These are phyloP conservation scores for Pangasius mekongensis DNA, from an alignment of 2,797 vertebrate genomes.

Conservation along the genomic window DNA sequence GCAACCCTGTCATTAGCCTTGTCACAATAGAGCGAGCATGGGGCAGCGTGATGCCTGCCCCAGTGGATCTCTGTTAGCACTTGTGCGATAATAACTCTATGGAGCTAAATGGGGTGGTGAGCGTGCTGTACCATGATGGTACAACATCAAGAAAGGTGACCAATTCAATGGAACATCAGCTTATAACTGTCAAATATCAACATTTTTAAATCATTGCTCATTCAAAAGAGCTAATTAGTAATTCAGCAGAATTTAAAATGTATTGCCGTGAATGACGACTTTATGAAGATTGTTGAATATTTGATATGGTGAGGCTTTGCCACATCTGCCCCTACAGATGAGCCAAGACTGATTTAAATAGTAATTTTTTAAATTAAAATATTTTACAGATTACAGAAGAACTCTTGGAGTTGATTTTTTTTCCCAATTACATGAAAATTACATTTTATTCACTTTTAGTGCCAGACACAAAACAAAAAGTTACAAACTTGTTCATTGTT, in stretches of 20 bases:
- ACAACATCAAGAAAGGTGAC: neutral
- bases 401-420: no score
- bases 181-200: neutral
- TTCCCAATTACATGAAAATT: no score
- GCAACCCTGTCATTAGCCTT: neutral
- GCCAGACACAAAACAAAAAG: neutral
- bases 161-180: neutral
- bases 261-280: no score
- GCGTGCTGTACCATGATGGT: neutral
- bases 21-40: neutral
- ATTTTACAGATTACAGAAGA: no score
- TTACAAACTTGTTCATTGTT: neutral
- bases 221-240: no score
- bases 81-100: neutral
- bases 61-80: neutral
- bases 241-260: no score
- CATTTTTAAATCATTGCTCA: no score
- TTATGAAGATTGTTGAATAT: no score
- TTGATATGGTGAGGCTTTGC: no score
- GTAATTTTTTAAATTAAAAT: no score
- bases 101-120: neutral
- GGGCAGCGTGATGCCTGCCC: neutral
- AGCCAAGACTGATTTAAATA: no score
- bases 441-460: neutral
- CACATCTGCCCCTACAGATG: no score